These are phyloP conservation scores for Colistium nudipinnis DNA, from an alignment of 2,113 vertebrate genomes.

Conservation along the genomic window DNA sequence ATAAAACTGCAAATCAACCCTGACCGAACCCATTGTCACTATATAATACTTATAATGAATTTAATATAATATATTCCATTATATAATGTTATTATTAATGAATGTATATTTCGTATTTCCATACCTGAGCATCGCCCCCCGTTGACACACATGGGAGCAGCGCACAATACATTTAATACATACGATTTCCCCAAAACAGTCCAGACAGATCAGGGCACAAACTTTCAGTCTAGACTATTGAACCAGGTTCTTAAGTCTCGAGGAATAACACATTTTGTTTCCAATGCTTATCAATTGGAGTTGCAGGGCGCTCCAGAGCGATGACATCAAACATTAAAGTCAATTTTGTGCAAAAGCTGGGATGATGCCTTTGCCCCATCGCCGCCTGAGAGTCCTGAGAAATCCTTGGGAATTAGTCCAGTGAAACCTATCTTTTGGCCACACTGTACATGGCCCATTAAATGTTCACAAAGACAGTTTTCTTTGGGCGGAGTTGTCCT, in stretches of 20 bases:
- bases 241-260: neutral
- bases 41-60: too few species aligned
- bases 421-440: neutral
- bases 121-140: too few species aligned
- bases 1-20: neutral
- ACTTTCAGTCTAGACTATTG: neutral
- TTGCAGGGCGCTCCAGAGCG: neutral
- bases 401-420: neutral
- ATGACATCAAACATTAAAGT: neutral
- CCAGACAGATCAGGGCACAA: neutral
- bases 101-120: too few species aligned
- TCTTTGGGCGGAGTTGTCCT: too few species aligned
- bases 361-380: too few species aligned
- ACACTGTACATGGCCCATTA: neutral
- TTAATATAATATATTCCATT: neutral
- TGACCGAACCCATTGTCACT: too few species aligned
- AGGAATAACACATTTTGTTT: neutral
- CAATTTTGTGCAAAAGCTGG: neutral
- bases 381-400: too few species aligned
- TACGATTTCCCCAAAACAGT: neutral
- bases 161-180: too few species aligned
- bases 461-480: neutral
- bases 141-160: too few species aligned
- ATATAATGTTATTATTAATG: too few species aligned
- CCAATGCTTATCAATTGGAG: neutral